These are phyloP conservation scores for Protosalanx chinensis DNA, from an alignment of 2,797 vertebrate genomes.

Conservation along the genomic window DNA sequence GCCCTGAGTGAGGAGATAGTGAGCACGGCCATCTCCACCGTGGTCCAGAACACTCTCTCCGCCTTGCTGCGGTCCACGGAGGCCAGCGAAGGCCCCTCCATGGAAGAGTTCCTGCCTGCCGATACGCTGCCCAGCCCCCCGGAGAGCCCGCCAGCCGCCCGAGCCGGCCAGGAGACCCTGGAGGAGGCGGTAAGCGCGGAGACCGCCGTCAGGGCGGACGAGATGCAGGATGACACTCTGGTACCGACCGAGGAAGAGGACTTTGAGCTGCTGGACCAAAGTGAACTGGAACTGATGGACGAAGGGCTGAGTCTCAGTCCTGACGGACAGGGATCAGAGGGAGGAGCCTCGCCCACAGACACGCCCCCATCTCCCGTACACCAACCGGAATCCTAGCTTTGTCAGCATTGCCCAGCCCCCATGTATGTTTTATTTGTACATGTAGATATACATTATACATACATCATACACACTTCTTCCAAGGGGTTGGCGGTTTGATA, in stretches of 20 bases:
- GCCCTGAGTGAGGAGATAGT: constrained; percentile 85
- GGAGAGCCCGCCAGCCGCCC: constrained; percentile 57
- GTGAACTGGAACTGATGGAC: constrained; percentile 91
- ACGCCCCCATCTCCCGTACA: constrained; percentile 51
- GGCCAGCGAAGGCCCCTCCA: constrained; percentile 73
- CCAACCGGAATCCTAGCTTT: constrained; percentile 70
- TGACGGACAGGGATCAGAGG: constrained; percentile 55
- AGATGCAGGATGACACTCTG: constrained; percentile 58
- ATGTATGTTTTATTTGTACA: constrained; percentile 61
- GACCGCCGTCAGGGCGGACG: constrained; percentile 46
- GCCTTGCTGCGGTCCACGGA: constrained; percentile 78
- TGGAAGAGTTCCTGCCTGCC: constrained; percentile 65
- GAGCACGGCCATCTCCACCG: constrained; percentile 83
- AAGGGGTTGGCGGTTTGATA: constrained; percentile 41
- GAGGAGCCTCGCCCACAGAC: constrained; percentile 44
- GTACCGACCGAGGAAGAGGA: constrained; percentile 83
- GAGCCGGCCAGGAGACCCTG: constrained; percentile 11
- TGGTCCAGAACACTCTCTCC: constrained; percentile 85
- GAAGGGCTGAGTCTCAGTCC: constrained; percentile 77
- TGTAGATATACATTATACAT: constrained; percentile 55
- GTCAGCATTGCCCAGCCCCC: constrained; percentile 15
- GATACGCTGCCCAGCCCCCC: constrained; percentile 57
- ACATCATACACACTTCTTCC: constrained; percentile 53
- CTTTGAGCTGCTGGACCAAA: constrained; percentile 99
- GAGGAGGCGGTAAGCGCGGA: constrained; percentile 37